Evolutionary conservation across 1,140 invertebrate genomes (phyloP).

Genomic region (Sycobia sp.): DNA sequence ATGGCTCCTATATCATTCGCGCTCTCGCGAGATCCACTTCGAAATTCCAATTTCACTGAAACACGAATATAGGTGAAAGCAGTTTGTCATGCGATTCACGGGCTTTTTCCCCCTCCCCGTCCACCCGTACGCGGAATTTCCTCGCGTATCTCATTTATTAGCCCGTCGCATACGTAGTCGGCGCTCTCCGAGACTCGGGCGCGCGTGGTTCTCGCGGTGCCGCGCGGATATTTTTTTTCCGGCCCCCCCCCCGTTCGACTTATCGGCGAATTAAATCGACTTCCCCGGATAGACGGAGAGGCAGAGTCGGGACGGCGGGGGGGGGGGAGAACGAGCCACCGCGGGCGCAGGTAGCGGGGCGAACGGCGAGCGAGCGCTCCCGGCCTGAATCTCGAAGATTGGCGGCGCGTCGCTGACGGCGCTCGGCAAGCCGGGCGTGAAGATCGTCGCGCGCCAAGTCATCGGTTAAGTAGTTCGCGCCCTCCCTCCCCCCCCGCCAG

Average conservation of each 20-base stretch:
- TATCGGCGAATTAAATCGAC: too few species aligned
- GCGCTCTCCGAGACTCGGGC: too few species aligned
- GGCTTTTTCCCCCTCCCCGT: constrained; percentile 15
- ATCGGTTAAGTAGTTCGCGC: constrained; percentile 37
- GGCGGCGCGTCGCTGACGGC: constrained; percentile 27
- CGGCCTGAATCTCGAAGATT: constrained; percentile 13
- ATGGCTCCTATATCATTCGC: constrained; percentile 51
- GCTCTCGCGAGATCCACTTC: constrained; percentile 44
- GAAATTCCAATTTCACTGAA: constrained; percentile 51
- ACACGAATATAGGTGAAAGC: constrained; percentile 41
- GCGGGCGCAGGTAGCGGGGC: not conserved
- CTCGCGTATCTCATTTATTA: not conserved
- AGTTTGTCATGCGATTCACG: constrained; percentile 32
- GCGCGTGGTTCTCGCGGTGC: too few species aligned
- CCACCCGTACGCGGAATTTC: not conserved
- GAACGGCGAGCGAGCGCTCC: not conserved
- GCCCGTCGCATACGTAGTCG: too few species aligned
- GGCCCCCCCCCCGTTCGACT: not conserved
- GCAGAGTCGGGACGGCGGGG: too few species aligned
- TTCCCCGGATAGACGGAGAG: not conserved
- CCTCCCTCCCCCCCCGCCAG: constrained; percentile 34
- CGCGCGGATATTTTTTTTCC: too few species aligned
- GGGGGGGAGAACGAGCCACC: too few species aligned
- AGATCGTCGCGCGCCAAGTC: constrained; percentile 42
- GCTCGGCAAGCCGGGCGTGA: constrained; percentile 35